These are phyloP conservation scores for Semotilus atromaculatus DNA, from an alignment of 2,797 vertebrate genomes.

Conservation along the genomic window DNA sequence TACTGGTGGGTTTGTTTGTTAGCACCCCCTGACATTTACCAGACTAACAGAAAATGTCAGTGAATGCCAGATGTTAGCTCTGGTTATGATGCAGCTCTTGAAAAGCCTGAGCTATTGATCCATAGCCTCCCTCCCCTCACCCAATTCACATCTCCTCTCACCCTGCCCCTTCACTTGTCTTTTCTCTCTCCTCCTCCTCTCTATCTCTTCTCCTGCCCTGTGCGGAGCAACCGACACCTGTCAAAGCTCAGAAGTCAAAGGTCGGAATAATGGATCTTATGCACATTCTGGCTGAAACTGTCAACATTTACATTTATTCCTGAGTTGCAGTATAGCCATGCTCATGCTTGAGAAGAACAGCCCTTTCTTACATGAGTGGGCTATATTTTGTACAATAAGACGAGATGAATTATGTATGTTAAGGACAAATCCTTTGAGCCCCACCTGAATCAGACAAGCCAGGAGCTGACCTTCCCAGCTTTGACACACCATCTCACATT, in stretches of 20 bases:
- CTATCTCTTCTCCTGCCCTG: constrained; percentile 5
- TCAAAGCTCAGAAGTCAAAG: constrained; percentile 47
- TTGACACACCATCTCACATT: constrained; percentile 9
- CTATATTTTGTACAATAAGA: constrained; percentile 8
- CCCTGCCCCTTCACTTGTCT: constrained; percentile 49
- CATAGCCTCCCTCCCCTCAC: constrained; percentile 49
- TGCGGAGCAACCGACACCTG: not conserved
- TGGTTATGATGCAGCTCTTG: constrained; percentile 69
- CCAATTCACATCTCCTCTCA: constrained; percentile 30
- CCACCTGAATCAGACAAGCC: constrained; percentile 14
- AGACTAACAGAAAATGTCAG: constrained; percentile 78
- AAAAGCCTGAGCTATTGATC: constrained; percentile 72
- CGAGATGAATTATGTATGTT: constrained; percentile 14
- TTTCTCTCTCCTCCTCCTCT: constrained; percentile 25
- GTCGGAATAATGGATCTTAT: constrained; percentile 22
- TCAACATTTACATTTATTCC: constrained; percentile 11
- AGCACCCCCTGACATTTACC: constrained; percentile 77
- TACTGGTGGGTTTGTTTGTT: constrained; percentile 67
- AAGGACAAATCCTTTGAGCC: not conserved
- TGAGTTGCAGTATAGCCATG: not conserved
- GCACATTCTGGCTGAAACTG: constrained; percentile 9
- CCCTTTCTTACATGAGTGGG: not conserved
- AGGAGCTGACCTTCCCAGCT: constrained; percentile 24
- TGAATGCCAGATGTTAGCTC: constrained; percentile 77
- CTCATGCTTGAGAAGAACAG: constrained; percentile 10